A percentile compares a stretch with the other conserved stretches of the same genome.
These are phyloP conservation scores for Heptascelio sp. DNA, from an alignment of 2,888 invertebrate species.

Conservation along the genomic window DNA sequence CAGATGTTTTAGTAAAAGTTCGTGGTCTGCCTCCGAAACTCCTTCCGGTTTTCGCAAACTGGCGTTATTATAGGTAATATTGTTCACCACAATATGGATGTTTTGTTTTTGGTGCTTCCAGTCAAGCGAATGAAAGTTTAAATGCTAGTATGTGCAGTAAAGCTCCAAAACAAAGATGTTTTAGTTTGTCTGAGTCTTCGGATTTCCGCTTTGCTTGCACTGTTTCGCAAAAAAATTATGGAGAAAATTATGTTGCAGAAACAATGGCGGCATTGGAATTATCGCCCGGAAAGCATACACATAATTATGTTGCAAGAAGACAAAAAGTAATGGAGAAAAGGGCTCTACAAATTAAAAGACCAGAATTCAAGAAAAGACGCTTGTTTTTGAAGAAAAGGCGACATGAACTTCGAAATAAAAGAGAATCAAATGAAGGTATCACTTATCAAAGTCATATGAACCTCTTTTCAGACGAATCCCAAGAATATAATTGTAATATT, in stretches of 20 bases:
- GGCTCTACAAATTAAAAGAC: background rate
- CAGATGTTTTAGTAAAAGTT: no score
- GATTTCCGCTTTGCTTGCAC: constrained; percentile 65
- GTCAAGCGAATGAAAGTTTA: constrained; percentile 66
- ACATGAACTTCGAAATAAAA: constrained; percentile 42
- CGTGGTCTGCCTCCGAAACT: no score
- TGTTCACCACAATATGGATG: no score
- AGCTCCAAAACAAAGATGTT: constrained; percentile 62
- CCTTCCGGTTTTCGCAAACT: no score
- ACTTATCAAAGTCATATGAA: no score
- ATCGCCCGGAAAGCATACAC: constrained; percentile 45
- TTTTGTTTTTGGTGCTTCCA: constrained; percentile 50
- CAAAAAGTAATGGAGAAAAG: background rate
- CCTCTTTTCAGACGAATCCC: no score
- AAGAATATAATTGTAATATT: no score
- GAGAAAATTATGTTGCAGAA: constrained; percentile 54
- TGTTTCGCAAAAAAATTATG: constrained; percentile 67
- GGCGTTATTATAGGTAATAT: no score
- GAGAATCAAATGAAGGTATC: constrained; percentile 48
- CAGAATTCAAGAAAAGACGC: constrained; percentile 38
- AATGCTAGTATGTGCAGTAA: constrained; percentile 68
- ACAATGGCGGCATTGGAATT: constrained; percentile 12
- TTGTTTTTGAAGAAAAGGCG: constrained; percentile 44
- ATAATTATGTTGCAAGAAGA: constrained; percentile 26
- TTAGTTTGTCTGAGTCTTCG: constrained; percentile 49